Evolutionary conservation across 2,888 invertebrate species (phyloP).

Genomic region (Busseola fusca): DNA sequence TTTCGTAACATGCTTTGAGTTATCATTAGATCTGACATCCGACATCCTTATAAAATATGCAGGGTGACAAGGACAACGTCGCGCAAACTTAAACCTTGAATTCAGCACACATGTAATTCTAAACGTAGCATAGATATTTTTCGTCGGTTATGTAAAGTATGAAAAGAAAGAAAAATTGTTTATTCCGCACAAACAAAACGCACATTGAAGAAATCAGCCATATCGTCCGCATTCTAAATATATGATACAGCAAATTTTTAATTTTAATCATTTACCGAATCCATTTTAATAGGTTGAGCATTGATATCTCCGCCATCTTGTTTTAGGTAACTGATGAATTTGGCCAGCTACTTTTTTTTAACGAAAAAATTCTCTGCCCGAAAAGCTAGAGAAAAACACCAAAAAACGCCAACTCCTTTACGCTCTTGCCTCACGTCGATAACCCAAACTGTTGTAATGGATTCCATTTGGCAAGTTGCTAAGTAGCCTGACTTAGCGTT

Average conservation of each 20-base stretch:
- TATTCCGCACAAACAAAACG: too few species aligned
- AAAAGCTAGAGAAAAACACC: slow-evolving; percentile 19
- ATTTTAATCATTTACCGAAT: not conserved
- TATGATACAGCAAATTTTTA: too few species aligned
- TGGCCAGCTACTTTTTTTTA: not conserved
- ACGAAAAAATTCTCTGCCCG: slow-evolving; percentile 17
- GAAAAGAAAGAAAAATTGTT: too few species aligned
- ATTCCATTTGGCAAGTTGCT: slow-evolving; percentile 72
- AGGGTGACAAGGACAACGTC: not conserved
- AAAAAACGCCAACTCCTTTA: slow-evolving; percentile 41
- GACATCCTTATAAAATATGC: not conserved
- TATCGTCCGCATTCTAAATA: too few species aligned
- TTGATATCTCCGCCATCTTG: not conserved
- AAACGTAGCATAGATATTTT: not conserved
- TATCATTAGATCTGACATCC: too few species aligned
- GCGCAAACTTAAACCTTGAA: not conserved
- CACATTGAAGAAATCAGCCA: too few species aligned
- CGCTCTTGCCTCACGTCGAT: slow-evolving; percentile 61
- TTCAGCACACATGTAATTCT: not conserved
- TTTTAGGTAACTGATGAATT: not conserved
- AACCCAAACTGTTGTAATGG: slow-evolving; percentile 67
- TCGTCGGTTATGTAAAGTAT: not conserved
- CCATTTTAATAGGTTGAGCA: not conserved
- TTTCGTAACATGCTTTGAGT: not conserved
- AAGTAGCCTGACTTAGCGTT: slow-evolving; percentile 68